Evolutionary conservation across 2,797 vertebrate genomes (phyloP).

Genomic region (Enteromius mattozi): DNA sequence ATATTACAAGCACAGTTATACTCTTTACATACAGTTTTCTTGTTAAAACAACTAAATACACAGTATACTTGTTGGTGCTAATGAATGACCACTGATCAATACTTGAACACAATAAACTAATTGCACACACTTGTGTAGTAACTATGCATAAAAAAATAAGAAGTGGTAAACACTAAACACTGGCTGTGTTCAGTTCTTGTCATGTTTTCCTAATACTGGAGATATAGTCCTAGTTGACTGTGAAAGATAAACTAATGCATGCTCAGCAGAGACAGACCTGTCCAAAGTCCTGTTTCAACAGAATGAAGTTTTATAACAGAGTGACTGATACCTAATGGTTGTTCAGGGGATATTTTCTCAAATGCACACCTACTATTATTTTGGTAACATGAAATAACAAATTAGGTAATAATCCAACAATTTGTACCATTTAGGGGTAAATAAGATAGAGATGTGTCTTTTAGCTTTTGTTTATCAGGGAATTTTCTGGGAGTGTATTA

Average conservation of each 20-base stretch:
- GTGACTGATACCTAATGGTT: constrained; percentile 8
- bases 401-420: background rate
- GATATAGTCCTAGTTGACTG: background rate
- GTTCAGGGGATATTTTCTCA: background rate
- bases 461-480: background rate
- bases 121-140: background rate
- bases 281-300: background rate
- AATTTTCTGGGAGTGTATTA: background rate
- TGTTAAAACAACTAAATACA: background rate
- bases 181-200: background rate
- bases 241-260: background rate
- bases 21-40: background rate
- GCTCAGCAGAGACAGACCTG: background rate
- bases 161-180: background rate
- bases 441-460: too few relatives aligned
- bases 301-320: background rate
- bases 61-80: background rate
- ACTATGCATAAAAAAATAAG: background rate
- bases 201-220: background rate
- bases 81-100: background rate
- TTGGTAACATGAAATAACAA: background rate
- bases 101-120: background rate
- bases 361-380: background rate
- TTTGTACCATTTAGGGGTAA: background rate
- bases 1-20: background rate